Evolutionary conservation across 2,113 vertebrate genomes (phyloP).

Genomic region (Collichthys lucidus): DNA sequence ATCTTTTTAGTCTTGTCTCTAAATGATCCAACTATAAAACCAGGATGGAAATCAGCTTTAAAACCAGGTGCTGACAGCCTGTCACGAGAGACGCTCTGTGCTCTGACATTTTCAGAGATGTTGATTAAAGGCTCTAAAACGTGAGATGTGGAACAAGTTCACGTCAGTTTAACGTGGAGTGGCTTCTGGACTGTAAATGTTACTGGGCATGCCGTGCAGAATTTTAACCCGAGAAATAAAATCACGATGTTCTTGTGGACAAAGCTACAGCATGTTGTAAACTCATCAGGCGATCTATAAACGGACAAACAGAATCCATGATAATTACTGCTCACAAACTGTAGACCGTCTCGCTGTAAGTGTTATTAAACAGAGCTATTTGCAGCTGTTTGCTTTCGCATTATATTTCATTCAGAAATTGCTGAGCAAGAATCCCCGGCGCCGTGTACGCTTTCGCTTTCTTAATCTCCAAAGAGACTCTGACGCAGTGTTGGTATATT

Average conservation of each 20-base stretch:
- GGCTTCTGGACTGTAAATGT: neutral
- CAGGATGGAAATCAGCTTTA: no score
- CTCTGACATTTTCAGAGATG: no score
- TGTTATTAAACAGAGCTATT: neutral
- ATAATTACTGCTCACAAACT: neutral
- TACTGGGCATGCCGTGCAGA: neutral
- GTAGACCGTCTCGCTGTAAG: slow-evolving; percentile 13
- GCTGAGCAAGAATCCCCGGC: slow-evolving; percentile 42
- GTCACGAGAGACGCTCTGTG: no score
- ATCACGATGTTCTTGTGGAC: neutral
- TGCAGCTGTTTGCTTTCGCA: slow-evolving; percentile 20
- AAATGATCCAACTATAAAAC: no score
- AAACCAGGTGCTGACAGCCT: neutral
- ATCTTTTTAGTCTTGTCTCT: no score
- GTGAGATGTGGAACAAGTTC: neutral
- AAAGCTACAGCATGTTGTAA: neutral
- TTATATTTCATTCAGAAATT: slow-evolving; percentile 28
- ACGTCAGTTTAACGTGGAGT: neutral
- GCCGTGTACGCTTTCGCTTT: slow-evolving; percentile 38
- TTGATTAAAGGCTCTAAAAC: no score
- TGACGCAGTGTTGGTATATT: slow-evolving; percentile 4
- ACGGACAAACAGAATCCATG: neutral
- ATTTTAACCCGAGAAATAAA: no score
- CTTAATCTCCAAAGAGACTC: slow-evolving; percentile 34
- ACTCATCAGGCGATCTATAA: slow-evolving; percentile 2